A percentile compares a stretch with the other conserved stretches of the same genome.
Evolutionary conservation across 1,140 invertebrate species (phyloP).

Genomic region (Rhizoglyphus robini): DNA sequence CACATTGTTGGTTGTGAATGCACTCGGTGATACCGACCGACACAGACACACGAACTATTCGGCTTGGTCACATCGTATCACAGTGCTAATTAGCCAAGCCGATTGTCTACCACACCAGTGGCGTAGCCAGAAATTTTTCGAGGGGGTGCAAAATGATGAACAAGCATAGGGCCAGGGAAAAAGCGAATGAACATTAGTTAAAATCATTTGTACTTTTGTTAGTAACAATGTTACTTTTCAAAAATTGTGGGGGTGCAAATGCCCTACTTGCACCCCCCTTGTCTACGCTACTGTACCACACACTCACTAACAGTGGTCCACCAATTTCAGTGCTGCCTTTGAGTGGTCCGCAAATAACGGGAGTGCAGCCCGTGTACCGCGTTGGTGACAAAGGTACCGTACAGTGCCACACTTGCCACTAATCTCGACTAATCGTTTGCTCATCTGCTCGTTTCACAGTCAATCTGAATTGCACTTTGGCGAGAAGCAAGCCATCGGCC

Average conservation of each 20-base stretch:
- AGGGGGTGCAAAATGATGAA: too few species aligned
- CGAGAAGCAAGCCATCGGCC: constrained; percentile 29
- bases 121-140: too few species aligned
- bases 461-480: constrained; percentile 30
- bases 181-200: too few species aligned
- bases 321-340: constrained; percentile 24
- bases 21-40: too few species aligned
- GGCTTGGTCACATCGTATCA: neutral
- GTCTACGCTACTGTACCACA: neutral
- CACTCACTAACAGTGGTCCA: neutral
- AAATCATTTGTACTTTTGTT: too few species aligned
- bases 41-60: neutral
- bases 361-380: constrained; percentile 23
- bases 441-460: constrained; percentile 14
- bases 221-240: too few species aligned
- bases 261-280: neutral
- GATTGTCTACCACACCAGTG: neutral
- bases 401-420: neutral
- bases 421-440: neutral
- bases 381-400: constrained; percentile 24
- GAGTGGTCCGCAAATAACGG: constrained; percentile 27
- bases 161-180: too few species aligned
- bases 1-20: neutral
- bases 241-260: too few species aligned
- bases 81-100: neutral